These are phyloP conservation scores for Himalopsyche anomala DNA, from an alignment of 2,888 invertebrate species.

Conservation along the genomic window DNA sequence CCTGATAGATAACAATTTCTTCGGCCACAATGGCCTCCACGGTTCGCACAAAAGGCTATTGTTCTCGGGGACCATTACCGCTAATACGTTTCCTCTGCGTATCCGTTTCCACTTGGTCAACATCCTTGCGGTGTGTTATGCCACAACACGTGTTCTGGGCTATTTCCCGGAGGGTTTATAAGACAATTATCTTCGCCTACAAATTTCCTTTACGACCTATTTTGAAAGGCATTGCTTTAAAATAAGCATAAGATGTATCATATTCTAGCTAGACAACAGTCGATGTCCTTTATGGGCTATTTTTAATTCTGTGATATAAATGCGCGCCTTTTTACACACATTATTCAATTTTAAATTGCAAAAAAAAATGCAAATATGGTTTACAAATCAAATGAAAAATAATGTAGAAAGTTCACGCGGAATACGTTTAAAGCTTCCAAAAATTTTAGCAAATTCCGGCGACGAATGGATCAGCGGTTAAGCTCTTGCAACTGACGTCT, in stretches of 20 bases:
- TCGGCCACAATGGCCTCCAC: not conserved
- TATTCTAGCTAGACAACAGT: not conserved
- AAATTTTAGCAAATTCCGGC: too few relatives aligned
- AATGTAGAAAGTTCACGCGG: too few relatives aligned
- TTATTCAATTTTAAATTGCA: too few relatives aligned
- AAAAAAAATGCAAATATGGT: too few relatives aligned
- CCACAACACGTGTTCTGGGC: not conserved
- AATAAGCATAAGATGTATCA: not conserved
- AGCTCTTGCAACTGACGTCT: too few relatives aligned
- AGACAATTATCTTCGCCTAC: not conserved
- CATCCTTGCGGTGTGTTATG: not conserved
- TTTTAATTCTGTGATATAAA: too few relatives aligned
- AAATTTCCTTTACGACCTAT: not conserved
- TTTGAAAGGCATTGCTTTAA: not conserved
- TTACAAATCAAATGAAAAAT: too few relatives aligned
- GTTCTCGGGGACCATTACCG: conserved; percentile 8
- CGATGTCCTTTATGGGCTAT: too few relatives aligned
- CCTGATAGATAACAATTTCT: not conserved
- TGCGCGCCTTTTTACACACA: too few relatives aligned
- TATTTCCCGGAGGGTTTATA: conserved; percentile 2
- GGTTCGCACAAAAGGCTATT: not conserved
- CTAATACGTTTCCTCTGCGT: not conserved
- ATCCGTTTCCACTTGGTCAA: conserved; percentile 28
- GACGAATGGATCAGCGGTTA: too few relatives aligned
- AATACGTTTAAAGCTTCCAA: too few relatives aligned